A percentile compares a stretch with the other conserved stretches of the same genome.
phyloP scores from a whole-genome alignment of 2,888 invertebrate species.

The Trachelus troglodyta region DNA sequence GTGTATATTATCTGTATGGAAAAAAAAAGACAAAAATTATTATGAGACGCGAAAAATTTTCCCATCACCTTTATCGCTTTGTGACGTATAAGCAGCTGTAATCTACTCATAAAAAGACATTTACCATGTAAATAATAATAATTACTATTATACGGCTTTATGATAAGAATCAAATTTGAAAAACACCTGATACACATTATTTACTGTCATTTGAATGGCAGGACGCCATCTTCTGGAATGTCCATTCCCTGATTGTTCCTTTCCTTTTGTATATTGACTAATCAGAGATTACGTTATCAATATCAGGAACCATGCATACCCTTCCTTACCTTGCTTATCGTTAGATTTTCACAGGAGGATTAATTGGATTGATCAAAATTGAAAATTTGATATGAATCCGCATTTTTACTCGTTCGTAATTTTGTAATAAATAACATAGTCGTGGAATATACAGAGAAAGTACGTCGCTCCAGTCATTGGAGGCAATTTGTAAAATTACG shows the following conservation, averaged over 20 bases:
- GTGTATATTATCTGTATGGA: not conserved
- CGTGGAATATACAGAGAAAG: conserved; percentile 5
- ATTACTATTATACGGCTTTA: not conserved
- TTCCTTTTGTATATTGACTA: not conserved
- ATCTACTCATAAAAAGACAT: conserved; percentile 34
- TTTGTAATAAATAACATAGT: conserved; percentile 3
- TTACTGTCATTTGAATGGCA: not conserved
- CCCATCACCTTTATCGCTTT: conserved; percentile 1
- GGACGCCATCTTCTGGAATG: too few species aligned
- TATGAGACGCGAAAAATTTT: not conserved
- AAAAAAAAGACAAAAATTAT: not conserved
- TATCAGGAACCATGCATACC: not conserved
- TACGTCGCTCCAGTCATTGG: not conserved
- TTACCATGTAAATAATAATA: conserved; percentile 31
- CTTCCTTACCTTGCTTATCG: not conserved
- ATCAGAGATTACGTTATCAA: not conserved
- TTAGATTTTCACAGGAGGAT: not conserved
- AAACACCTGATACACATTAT: not conserved
- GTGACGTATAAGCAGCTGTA: conserved; percentile 9
- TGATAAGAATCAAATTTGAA: not conserved
- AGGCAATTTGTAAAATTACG: not conserved
- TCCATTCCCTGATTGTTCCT: not conserved
- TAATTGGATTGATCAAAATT: conserved; percentile 2
- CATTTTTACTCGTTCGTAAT: conserved; percentile 12
- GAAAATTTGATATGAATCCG: conserved; percentile 15